Base-by-base conservation (phyloP, 2,888 invertebrate species). In the Cheilosia vernalis region DNA sequence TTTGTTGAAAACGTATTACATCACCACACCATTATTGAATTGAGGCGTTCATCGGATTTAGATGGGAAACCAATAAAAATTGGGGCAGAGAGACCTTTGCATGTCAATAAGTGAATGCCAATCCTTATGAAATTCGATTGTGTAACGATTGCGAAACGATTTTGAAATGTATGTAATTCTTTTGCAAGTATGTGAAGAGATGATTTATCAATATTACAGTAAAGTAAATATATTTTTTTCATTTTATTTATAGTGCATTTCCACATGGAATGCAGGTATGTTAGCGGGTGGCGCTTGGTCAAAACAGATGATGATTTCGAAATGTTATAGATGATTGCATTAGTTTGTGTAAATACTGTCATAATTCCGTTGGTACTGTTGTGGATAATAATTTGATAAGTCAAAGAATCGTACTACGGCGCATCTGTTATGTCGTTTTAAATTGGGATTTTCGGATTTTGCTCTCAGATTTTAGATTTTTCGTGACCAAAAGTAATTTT, bases 101-200 rank as follows among this genome's bases (percentile, higher is more conserved):
- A 7, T 27, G 24, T 44, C 67, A 53, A 60, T 67, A 27, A 67
- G 61, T 77, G 24, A 60, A 69, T 53, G 77, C 24, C 53, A 30
- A 33, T 66, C 42, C 76, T 67, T 76, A 51, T 53, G 67, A 67
- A 77, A 77, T 77, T 0, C 17, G 19, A 44, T 77, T 77, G 74
- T 37, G 66, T 27, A 74, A 77, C 15, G 24, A 15, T 67, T 47
- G 2, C 47, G 66, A 40, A 74, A 77, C 17, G 13, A 27, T 67
- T 47, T 17, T 19, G 58, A 27, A 74, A 69, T 42, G 24, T 15
- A 69, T 42, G 24, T 15, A 61, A 72, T 72, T 47, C 33, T 17
- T 69, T 19, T 19, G 7, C 30, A 47, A 30, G 27, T 42, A 19
- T 55, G 47, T 19, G 17, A 47, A 17, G 47, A 9, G 7, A 15